These are phyloP conservation scores for Picathartes gymnocephalus DNA, from an alignment of 2,113 vertebrate genomes.

Conservation along the genomic window DNA sequence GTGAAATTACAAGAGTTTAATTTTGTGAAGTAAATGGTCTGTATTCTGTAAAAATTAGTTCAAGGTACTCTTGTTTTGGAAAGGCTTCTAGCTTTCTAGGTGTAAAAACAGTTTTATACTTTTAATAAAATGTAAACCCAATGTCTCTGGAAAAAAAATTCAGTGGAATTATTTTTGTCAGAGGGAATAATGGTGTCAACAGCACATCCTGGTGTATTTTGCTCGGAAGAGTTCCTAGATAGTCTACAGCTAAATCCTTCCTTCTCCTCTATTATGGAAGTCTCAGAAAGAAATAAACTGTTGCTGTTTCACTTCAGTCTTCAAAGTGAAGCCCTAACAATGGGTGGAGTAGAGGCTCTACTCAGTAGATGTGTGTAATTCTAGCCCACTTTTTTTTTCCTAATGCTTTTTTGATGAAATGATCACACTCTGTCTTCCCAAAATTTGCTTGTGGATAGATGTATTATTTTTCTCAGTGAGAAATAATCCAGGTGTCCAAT, in stretches of 20 bases:
- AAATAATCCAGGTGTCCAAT: conserved; percentile 38
- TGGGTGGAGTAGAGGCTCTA: neutral
- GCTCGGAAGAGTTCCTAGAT: neutral
- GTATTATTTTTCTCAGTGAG: conserved; percentile 1
- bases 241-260: neutral
- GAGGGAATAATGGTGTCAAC: neutral
- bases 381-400: neutral
- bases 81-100: conserved; percentile 52
- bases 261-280: neutral
- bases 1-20: conserved; percentile 26
- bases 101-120: neutral
- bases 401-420: neutral
- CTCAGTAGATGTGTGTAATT: neutral
- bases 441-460: neutral
- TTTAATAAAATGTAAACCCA: neutral
- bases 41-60: conserved; percentile 29
- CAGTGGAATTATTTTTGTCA: neutral
- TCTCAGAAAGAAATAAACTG: neutral
- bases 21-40: neutral
- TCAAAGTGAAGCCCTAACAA: neutral
- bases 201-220: neutral
- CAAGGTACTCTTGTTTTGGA: neutral
- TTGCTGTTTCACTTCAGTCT: neutral
- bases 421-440: neutral
- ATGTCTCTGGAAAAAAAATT: neutral